Evolutionary conservation across 2,797 vertebrate genomes (phyloP), one percentile per base, ranked within the genome.

Genomic region (Buphagus erythrorhynchus): DNA sequence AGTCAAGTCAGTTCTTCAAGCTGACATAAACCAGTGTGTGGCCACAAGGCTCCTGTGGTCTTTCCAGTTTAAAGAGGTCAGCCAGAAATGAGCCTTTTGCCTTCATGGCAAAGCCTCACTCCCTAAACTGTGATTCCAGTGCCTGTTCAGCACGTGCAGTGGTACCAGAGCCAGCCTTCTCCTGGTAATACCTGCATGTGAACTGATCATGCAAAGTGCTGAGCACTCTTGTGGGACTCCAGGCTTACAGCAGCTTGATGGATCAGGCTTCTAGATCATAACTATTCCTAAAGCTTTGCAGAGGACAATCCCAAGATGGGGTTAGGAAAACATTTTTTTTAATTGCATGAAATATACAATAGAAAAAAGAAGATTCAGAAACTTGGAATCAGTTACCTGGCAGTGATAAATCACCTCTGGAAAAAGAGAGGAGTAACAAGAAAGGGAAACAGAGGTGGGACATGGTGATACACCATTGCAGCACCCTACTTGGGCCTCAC

Each of bases 361-460:
- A 82, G 69, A 21, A 36, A 67, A 81, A 76, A 85, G 62, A 46
- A 38, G 1, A 52, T 55, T 94, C 33, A 68, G 66, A 81, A 87
- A 28, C 10, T 84, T 88, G 66, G 21, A 81, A 69, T 88, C 55
- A 42, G 11, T 91, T 84, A 63, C 35, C 33, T 90, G 94, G 91
- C 87, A 95, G 95, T 93, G 89, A 88, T 88, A 59, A 93, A 66
- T 88, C 51, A 19, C 54, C 52, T 90, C 85, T 93, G 73, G 58
- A 95, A 78, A 95, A 92, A 85, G 68, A 79, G 57, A 26, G 72
- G 76, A 86, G 40, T 80, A 80, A 92, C 16, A 57, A 54, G 78
- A 87, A 77, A 43, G 68, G 68, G 69, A 76, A 73, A 13, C 3
- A 14, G 49, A 33, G 19, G 13, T 72, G 25, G 40, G 66, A 59